phyloP scores from a whole-genome alignment of 2,888 invertebrate species.

The Onchidella celtica region DNA sequence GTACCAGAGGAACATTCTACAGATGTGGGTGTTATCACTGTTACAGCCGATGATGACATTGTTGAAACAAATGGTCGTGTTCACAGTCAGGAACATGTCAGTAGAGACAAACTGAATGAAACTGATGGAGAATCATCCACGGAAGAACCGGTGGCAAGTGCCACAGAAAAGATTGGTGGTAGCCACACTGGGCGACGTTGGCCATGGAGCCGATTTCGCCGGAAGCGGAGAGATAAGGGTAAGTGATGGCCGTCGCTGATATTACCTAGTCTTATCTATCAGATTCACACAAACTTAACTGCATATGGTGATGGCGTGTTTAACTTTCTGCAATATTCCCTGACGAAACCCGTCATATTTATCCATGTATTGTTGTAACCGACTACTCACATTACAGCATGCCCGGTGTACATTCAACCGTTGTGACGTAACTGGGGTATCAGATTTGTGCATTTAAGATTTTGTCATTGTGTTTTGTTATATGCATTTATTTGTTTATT shows the following conservation, averaged over 20 bases:
- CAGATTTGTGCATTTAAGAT: too few species aligned
- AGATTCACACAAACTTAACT: too few species aligned
- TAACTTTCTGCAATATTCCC: too few species aligned
- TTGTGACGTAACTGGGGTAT: too few species aligned
- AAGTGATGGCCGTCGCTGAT: conserved; percentile 18
- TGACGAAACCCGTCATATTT: too few species aligned
- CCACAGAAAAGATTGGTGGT: neutral
- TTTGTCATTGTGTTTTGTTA: too few species aligned
- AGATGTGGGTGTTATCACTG: neutral
- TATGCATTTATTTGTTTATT: too few species aligned
- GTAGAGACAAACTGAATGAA: neutral
- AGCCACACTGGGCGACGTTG: conserved; percentile 20
- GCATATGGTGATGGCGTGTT: too few species aligned
- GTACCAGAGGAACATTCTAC: neutral
- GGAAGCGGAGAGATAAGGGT: conserved; percentile 32
- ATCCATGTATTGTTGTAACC: too few species aligned
- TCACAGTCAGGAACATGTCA: conserved; percentile 17
- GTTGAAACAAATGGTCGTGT: conserved; percentile 24
- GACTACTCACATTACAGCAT: too few species aligned
- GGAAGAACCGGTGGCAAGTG: conserved; percentile 5
- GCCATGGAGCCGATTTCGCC: conserved; percentile 39
- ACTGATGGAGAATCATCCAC: conserved; percentile 16
- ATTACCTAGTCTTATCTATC: too few species aligned
- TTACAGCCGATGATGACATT: conserved; percentile 25
- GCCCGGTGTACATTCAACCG: too few species aligned